Evolutionary conservation across 1,140 invertebrate species (phyloP).

Genomic region (Diorhabda elongata): DNA sequence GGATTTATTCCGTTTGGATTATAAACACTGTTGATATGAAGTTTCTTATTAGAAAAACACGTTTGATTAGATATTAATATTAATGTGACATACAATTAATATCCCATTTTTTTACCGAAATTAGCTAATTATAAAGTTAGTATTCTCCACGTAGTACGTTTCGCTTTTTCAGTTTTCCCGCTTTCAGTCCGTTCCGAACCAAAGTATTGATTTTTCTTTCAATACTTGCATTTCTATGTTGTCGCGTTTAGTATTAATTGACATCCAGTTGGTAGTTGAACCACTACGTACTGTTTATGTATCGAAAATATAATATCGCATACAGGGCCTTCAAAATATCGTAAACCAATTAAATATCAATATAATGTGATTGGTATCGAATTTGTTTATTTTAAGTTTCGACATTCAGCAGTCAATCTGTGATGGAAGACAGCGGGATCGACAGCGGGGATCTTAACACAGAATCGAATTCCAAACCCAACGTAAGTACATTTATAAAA

Average conservation of each 20-base stretch:
- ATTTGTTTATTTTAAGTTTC: background rate
- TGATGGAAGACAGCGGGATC: slow-evolving; percentile 64
- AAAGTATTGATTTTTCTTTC: no score
- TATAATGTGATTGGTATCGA: background rate
- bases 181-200: no score
- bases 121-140: no score
- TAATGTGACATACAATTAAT: no score
- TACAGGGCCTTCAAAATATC: background rate
- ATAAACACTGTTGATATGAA: no score
- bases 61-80: no score
- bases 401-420: slow-evolving; percentile 14
- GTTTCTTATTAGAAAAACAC: no score
- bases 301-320: background rate
- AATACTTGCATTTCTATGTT: background rate
- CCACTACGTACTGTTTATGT: background rate
- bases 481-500: slow-evolving; percentile 19
- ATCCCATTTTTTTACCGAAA: no score
- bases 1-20: no score
- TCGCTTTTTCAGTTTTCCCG: no score
- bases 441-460: slow-evolving; percentile 58
- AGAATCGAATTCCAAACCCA: slow-evolving; percentile 34
- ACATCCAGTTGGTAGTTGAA: background rate
- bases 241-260: background rate
- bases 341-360: background rate
- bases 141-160: no score